Base-by-base conservation (phyloP, 2,113 vertebrate genomes). In the Cynocephalus volans region DNA sequence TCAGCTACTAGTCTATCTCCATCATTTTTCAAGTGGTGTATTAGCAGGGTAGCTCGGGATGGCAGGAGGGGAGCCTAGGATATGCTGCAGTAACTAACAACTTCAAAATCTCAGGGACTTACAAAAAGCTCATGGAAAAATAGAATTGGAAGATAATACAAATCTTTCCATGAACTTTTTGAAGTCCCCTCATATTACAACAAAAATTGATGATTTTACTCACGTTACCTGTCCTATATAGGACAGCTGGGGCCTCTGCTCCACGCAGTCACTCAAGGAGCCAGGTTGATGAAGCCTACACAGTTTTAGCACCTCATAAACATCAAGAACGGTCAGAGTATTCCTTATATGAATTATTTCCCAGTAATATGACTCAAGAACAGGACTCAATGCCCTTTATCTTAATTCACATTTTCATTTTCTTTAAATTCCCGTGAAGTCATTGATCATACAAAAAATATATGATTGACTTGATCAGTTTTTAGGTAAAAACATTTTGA, bases 41-140 rank as follows among this genome's bases (percentile, higher is more conserved):
- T 45, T 3, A 17, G 14, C 23, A 45, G 23, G 21, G 15, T 17
- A 12, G 62, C 4, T 0, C 23, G 24, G 33, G 3, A 0, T 1
- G 41, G 1, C 10, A 10, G 48, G 45, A 64, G 45, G 11, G 48
- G 45, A 56, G n/a, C 8, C 36, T 31, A 4, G 33, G 0, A 28
- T 7, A 5, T 4, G 8, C 69, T 17, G 12, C 26, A n/a, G 52
- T 41, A 33, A 41, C 67, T 11, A 76, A 9, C 11, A 60, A 28
- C 50, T 28, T 75, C 28, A 50, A 50, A 21, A 64, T 15, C 17
- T 15, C 24, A 50, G 60, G 41, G 41, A 50, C 23, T 67, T 41
- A 14, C 41, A 41, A 41, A 41, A 41, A 41, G 41, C 41, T 41
- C 41, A 41, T 4, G 41, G 41, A 41, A 41, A 41, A 41, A 41